Conservation (phyloP, 2,797 vertebrate species). For the Poeciliopsis infans region DNA sequence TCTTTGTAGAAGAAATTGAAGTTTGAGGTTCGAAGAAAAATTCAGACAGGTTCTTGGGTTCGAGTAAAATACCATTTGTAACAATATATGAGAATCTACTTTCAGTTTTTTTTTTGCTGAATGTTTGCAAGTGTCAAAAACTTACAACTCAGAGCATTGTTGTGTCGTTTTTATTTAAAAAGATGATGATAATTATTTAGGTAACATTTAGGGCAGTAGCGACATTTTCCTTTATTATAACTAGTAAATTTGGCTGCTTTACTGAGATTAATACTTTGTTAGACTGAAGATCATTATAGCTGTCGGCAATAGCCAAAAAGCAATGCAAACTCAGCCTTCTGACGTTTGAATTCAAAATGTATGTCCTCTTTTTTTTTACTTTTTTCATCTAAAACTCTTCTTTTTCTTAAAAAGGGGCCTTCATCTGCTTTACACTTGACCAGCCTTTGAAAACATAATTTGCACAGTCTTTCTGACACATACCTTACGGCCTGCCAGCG, state of each 20-base stretch:
- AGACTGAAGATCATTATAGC: slow-evolving; percentile 3
- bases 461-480: slow-evolving; percentile 29
- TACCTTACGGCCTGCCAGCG: slow-evolving; percentile 51
- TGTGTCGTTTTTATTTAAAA: not conserved
- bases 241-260: not conserved
- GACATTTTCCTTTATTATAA: not conserved
- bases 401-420: slow-evolving; percentile 34
- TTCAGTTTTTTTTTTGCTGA: not conserved
- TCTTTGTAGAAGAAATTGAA: not conserved
- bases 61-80: not conserved
- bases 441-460: slow-evolving; percentile 36
- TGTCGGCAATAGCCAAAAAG: not conserved
- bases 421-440: slow-evolving; percentile 30
- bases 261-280: not conserved
- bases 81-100: not conserved
- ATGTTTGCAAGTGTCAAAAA: not conserved
- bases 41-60: not conserved
- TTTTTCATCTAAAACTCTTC: slow-evolving; percentile 34
- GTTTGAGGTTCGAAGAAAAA: not conserved
- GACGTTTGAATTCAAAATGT: slow-evolving; percentile 9
- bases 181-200: not conserved
- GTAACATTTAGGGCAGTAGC: not conserved
- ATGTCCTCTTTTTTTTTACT: slow-evolving; percentile 22
- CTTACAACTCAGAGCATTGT: not conserved
- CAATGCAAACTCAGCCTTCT: slow-evolving; percentile 21